These are phyloP conservation scores for Drosophila tsacasi DNA, from an alignment of 1,140 invertebrate species.

Conservation along the genomic window DNA sequence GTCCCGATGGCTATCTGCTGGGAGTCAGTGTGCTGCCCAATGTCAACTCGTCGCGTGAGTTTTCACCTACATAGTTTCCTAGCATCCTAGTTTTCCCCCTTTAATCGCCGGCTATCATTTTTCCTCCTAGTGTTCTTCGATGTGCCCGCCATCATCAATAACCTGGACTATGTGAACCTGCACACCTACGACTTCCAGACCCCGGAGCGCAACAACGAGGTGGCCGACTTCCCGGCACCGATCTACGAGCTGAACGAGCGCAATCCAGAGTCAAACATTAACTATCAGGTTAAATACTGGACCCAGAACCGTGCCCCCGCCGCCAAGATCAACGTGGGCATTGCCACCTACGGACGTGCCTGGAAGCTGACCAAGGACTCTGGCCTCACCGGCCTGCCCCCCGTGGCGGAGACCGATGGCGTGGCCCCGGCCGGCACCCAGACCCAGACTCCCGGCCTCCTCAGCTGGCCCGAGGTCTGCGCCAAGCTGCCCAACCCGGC, in stretches of 20 bases:
- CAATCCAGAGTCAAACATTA: conserved; percentile 88
- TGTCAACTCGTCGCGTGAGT: conserved; percentile 90
- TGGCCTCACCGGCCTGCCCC: conserved; percentile 91
- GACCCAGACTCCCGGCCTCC: conserved; percentile 90
- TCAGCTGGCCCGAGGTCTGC: conserved; percentile 94
- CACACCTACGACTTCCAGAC: conserved; percentile 93
- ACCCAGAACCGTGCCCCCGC: conserved; percentile 88
- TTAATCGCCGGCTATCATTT: too few relatives aligned
- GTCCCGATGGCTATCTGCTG: conserved; percentile 88
- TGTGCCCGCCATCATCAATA: conserved; percentile 89
- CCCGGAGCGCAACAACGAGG: conserved; percentile 90
- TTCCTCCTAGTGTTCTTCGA: conserved; percentile 90
- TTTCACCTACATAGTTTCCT: fast-evolving
- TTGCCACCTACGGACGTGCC: conserved; percentile 92
- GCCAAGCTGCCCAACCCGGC: conserved; percentile 89
- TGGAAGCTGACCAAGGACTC: conserved; percentile 92
- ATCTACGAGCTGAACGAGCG: conserved; percentile 90
- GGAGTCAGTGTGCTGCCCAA: conserved; percentile 91
- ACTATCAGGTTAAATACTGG: conserved; percentile 88
- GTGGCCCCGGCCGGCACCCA: conserved; percentile 88
- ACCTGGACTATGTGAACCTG: conserved; percentile 92
- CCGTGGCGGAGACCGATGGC: conserved; percentile 88
- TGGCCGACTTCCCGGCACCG: conserved; percentile 91
- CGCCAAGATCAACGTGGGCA: conserved; percentile 92
- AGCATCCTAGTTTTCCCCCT: fast-evolving